Percentiles rank a stretch among this genome's conserved stretches.
phyloP scores from a whole-genome alignment of 2,113 vertebrate genomes.

The Poecile atricapillus region DNA sequence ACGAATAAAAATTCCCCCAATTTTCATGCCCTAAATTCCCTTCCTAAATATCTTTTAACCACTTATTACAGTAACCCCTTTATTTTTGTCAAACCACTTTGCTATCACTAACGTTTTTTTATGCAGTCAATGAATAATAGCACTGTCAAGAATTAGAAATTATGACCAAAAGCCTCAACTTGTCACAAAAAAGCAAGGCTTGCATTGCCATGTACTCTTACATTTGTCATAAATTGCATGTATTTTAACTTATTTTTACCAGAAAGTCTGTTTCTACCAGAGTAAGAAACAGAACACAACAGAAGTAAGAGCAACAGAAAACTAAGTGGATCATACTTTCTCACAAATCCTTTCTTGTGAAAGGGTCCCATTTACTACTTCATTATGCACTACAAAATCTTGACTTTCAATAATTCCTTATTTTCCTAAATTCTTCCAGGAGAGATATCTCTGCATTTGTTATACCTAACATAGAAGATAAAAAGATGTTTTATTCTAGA shows the following conservation, averaged over 20 bases:
- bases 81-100: neutral
- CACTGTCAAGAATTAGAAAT: neutral
- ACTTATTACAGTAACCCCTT: neutral
- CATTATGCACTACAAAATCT: neutral
- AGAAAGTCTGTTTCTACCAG: neutral
- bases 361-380: neutral
- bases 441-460: neutral
- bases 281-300: neutral
- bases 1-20: neutral
- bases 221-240: neutral
- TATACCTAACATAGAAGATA: neutral
- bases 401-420: neutral
- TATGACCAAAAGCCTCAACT: neutral
- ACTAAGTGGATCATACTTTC: neutral
- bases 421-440: neutral
- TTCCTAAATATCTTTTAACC: neutral
- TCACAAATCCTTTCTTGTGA: neutral
- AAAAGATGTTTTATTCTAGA: neutral
- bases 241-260: neutral
- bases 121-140: neutral
- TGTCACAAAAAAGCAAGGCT: neutral
- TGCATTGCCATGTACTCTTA: neutral
- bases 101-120: neutral
- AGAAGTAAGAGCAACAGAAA: neutral
- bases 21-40: neutral